phyloP scores from a whole-genome alignment of 2,888 invertebrate species.

The Stenodema calcarata region DNA sequence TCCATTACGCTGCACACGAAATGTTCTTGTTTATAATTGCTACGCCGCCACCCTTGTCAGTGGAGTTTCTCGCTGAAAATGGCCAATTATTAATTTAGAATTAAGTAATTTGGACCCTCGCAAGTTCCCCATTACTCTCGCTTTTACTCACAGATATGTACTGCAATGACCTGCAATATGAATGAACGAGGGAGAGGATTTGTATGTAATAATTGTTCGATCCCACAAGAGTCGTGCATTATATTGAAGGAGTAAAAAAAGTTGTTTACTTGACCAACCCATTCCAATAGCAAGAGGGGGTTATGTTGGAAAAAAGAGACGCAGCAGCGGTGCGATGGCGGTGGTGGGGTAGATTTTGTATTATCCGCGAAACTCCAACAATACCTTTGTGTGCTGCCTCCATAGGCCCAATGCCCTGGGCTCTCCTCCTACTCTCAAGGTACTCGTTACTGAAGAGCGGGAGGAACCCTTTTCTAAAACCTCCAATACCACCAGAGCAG shows the following conservation, averaged over 20 bases:
- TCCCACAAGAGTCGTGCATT: too few species aligned
- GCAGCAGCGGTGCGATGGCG: not conserved
- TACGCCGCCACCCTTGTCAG: too few species aligned
- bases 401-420: not conserved
- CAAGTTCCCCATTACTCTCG: too few species aligned
- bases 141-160: too few species aligned
- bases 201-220: too few species aligned
- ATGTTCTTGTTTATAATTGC: too few species aligned
- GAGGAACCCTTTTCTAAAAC: conserved; percentile 13
- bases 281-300: conserved; percentile 16
- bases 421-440: conserved; percentile 19
- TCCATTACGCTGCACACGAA: too few species aligned
- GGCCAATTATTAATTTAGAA: too few species aligned
- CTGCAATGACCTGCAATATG: too few species aligned
- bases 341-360: conserved; percentile 2
- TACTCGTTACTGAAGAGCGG: conserved; percentile 17
- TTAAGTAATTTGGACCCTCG: too few species aligned
- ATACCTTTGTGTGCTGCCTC: conserved; percentile 41
- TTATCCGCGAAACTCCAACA: conserved; percentile 6
- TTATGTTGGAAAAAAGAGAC: not conserved
- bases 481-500: conserved; percentile 16
- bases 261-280: conserved; percentile 30
- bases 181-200: too few species aligned
- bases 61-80: too few species aligned
- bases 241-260: not conserved